Base-by-base conservation (phyloP, 2,888 invertebrate species). In the Margaritifera margaritifera region DNA sequence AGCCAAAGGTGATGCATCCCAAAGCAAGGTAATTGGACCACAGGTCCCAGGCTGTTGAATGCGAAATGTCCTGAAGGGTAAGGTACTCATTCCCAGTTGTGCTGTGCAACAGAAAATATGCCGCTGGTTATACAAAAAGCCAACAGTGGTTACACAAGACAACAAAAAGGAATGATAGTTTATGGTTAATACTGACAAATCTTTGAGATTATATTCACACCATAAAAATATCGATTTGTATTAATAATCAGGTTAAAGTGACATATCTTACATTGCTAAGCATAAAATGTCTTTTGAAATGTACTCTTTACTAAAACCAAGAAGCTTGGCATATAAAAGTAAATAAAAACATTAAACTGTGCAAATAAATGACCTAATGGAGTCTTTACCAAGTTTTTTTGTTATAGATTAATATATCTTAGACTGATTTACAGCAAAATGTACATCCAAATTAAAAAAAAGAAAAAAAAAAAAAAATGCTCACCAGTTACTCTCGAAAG, bases 1-100 rank as follows among this genome's bases (percentile, higher is more conserved):
- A 84, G 25, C 75, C 74, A 15, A 80, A 56, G 2, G 82, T 68
- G 25, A 89, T 84, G 42, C 71, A 59, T 3, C 72, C 67, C 52
- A 89, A 75, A 8, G 87, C 88, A 15, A 87, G 68, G 51, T 82
- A 80, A 66, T 88, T 88, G 42, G 73, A 65, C 88, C 88, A 89
- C 31, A 89, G 77, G 70, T 89, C 87, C 86, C 87, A 88, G 24
- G 72, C 61, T 0, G 83, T 83, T 1, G 68, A 72, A 70, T 80
- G 86, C 0, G 71, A 69, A 31, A 89, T 87, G 27, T 82, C 83
- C 69, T 88, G 88, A 5, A 54, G 50, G 8, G 58, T 68, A 53
- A 89, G 75, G 70, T 87, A 88, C 18, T 66, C 74, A 66, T 85
- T 85, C 6, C 87, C 88, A 27, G 71, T 71, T 2, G 60, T 66